Percentiles rank a stretch among this genome's conserved stretches.
Evolutionary conservation across 2,888 invertebrate genomes (phyloP).

Genomic region (Galerucella pusilla): DNA sequence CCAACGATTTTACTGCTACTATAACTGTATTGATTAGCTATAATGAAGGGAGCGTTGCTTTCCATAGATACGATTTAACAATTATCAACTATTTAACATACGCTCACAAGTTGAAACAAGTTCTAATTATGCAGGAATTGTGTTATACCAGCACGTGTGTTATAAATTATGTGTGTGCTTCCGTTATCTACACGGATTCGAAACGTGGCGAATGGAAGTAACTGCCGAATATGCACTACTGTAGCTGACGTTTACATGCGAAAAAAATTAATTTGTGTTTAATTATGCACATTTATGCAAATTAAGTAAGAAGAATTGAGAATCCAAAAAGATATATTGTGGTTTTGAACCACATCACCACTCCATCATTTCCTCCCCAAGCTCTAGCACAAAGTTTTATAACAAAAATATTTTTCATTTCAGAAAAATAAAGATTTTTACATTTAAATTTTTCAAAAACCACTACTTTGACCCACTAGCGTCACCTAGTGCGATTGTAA

Average conservation of each 20-base stretch:
- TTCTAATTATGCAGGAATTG: slow-evolving; percentile 1
- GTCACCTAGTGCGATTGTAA: neutral
- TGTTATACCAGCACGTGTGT: neutral
- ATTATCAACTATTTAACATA: slow-evolving; percentile 28
- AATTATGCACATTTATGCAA: neutral
- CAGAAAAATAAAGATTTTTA: too few relatives aligned
- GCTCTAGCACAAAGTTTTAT: too few relatives aligned
- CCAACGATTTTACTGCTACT: slow-evolving; percentile 1
- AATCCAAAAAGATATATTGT: neutral
- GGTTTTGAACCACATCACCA: neutral
- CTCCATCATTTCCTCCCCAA: too few relatives aligned
- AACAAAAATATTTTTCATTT: too few relatives aligned
- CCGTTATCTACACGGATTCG: neutral
- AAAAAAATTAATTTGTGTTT: neutral
- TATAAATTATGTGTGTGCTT: neutral
- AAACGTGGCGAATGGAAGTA: neutral
- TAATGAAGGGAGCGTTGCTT: neutral
- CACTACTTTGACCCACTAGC: neutral
- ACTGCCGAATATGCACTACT: neutral
- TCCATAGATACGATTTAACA: slow-evolving; percentile 19
- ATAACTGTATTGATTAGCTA: neutral
- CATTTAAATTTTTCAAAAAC: neutral
- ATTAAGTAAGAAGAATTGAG: neutral
- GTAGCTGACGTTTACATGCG: neutral
- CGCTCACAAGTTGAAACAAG: slow-evolving; percentile 14